Percentiles rank a stretch among this genome's conserved stretches.
These are phyloP conservation scores for Microcebus tavaratra DNA, from an alignment of 2,113 vertebrate genomes.

Conservation along the genomic window DNA sequence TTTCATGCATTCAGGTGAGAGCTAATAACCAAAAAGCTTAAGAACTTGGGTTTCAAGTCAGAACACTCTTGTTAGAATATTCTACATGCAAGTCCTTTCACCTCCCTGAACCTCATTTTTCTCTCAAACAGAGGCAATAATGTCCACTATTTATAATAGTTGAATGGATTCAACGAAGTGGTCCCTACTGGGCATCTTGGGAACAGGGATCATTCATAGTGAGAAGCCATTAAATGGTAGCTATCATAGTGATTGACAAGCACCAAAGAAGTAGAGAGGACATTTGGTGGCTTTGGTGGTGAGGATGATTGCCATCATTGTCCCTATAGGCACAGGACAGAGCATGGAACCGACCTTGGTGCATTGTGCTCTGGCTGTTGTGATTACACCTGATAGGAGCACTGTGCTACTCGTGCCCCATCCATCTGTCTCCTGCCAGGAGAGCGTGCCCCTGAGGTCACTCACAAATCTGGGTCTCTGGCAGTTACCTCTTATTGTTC, in stretches of 20 bases:
- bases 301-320: background rate
- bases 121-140: background rate
- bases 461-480: background rate
- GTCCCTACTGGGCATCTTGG: background rate
- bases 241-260: background rate
- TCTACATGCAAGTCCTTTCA: background rate
- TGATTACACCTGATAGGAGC: background rate
- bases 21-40: background rate
- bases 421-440: background rate
- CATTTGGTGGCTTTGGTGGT: background rate
- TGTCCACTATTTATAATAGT: background rate
- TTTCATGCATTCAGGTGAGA: background rate
- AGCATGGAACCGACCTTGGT: background rate
- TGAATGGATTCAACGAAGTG: background rate
- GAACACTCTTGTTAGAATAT: background rate
- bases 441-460: background rate
- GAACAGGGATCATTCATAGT: background rate
- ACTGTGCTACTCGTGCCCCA: background rate
- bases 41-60: background rate
- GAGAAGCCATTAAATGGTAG: background rate
- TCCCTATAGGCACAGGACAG: background rate
- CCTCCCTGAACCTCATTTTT: background rate
- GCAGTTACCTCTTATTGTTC: background rate
- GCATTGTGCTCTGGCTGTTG: background rate
- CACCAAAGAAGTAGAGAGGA: background rate